phyloP scores from a whole-genome alignment of 2,888 invertebrate species.

The Acleris cristana region DNA sequence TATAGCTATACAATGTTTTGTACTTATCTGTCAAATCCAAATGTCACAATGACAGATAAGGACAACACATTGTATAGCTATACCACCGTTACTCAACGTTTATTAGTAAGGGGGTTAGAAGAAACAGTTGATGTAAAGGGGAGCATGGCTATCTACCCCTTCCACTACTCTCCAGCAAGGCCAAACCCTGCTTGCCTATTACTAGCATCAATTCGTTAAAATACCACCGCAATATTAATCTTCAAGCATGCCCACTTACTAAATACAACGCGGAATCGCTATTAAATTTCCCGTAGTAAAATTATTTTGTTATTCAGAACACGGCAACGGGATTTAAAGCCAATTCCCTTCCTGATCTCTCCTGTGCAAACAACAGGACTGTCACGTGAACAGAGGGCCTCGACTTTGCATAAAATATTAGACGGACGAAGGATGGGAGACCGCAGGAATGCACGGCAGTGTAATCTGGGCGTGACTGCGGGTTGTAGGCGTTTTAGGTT shows the following conservation, averaged over 20 bases:
- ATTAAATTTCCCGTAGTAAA: slow-evolving; percentile 67
- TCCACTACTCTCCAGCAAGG: too few species aligned
- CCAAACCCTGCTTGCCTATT: too few species aligned
- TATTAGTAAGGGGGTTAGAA: too few species aligned
- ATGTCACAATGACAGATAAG: too few species aligned
- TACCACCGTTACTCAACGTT: too few species aligned
- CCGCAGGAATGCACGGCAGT: slow-evolving; percentile 15
- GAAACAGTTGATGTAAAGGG: too few species aligned
- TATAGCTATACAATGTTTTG: too few species aligned
- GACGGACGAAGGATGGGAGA: slow-evolving; percentile 41
- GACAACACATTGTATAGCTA: too few species aligned
- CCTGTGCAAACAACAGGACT: slow-evolving; percentile 73
- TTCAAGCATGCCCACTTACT: background rate
- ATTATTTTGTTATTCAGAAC: slow-evolving; percentile 78
- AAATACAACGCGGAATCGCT: slow-evolving; percentile 42
- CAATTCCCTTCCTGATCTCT: slow-evolving; percentile 81
- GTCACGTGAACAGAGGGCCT: slow-evolving; percentile 62
- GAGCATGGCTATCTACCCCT: too few species aligned
- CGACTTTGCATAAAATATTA: slow-evolving; percentile 80
- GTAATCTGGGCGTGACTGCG: slow-evolving; percentile 13
- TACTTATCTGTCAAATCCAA: too few species aligned
- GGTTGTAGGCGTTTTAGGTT: background rate
- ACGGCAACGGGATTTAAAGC: slow-evolving; percentile 71
- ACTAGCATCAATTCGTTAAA: too few species aligned
- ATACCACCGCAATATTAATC: background rate